A percentile compares a stretch with the other conserved stretches of the same genome.
Conservation (phyloP, 2,113 vertebrate genomes). For the Calonectris borealis region DNA sequence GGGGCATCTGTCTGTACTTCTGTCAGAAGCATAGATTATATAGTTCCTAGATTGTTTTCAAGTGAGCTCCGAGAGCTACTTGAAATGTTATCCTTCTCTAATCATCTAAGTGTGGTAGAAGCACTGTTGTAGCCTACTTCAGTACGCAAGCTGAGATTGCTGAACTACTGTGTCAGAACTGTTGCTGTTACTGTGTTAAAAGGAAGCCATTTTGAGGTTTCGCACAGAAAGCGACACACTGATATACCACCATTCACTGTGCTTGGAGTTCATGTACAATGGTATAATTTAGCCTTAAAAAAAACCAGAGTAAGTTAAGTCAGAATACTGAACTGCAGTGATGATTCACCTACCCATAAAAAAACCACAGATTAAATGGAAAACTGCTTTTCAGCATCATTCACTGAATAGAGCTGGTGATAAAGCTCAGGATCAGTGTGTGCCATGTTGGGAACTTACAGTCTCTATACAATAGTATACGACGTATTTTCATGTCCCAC, state of each 20-base stretch:
- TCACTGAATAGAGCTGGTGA: background rate
- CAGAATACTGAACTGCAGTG: background rate
- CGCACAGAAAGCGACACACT: rapidly evolving
- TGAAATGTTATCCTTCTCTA: background rate
- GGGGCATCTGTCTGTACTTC: background rate
- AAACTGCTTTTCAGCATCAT: background rate
- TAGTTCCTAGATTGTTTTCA: background rate
- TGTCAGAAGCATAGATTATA: background rate
- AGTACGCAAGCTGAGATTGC: background rate
- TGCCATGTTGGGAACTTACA: background rate
- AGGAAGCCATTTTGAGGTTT: background rate
- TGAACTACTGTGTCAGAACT: background rate
- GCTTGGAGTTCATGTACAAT: background rate
- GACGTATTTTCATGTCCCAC: rapidly evolving
- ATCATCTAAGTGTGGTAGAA: background rate
- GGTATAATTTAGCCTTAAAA: background rate
- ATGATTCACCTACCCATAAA: background rate
- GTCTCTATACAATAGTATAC: no score
- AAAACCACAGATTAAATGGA: background rate
- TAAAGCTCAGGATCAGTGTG: background rate
- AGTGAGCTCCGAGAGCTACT: background rate
- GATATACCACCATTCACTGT: background rate
- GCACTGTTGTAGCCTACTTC: background rate
- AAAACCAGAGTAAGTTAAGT: background rate
- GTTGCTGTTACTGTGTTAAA: background rate